Percentiles rank a stretch among this genome's conserved stretches.
phyloP scores from a whole-genome alignment of 2,888 invertebrate species.

The Amphimallon solstitiale region DNA sequence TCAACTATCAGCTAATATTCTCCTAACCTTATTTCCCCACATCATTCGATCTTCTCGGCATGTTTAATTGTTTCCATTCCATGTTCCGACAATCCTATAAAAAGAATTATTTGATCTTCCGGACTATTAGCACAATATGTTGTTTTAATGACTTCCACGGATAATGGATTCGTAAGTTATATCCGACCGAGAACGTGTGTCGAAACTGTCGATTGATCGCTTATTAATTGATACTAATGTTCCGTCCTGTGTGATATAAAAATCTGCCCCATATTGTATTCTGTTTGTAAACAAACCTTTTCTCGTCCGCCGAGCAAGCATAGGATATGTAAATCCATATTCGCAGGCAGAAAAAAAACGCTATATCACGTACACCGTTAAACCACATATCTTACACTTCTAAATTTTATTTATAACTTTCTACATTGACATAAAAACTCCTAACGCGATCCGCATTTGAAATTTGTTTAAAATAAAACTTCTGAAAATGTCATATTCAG shows the following conservation, averaged over 20 bases:
- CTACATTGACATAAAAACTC: too few species aligned
- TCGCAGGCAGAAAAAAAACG: background rate
- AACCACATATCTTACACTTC: conserved; percentile 8
- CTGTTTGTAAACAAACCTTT: conserved; percentile 9
- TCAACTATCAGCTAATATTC: too few species aligned
- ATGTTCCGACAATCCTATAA: too few species aligned
- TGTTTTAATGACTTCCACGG: conserved; percentile 19
- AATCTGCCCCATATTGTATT: conserved; percentile 4
- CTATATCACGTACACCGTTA: background rate
- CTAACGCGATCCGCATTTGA: too few species aligned
- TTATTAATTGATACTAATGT: conserved; percentile 21
- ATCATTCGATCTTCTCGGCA: too few species aligned
- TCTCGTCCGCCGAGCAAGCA: background rate
- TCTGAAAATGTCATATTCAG: too few species aligned
- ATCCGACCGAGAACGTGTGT: conserved; percentile 11
- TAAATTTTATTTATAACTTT: background rate
- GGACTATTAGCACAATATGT: conserved; percentile 11
- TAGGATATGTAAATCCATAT: background rate
- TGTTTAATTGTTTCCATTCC: too few species aligned
- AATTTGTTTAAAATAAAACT: too few species aligned
- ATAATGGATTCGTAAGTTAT: conserved; percentile 17
- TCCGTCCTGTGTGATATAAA: conserved; percentile 2
- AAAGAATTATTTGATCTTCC: background rate
- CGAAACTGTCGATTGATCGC: conserved; percentile 4
- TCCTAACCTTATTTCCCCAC: too few species aligned